Base-by-base conservation (phyloP, 2,888 invertebrate species). In the Thecocarcelia acutangulata region DNA sequence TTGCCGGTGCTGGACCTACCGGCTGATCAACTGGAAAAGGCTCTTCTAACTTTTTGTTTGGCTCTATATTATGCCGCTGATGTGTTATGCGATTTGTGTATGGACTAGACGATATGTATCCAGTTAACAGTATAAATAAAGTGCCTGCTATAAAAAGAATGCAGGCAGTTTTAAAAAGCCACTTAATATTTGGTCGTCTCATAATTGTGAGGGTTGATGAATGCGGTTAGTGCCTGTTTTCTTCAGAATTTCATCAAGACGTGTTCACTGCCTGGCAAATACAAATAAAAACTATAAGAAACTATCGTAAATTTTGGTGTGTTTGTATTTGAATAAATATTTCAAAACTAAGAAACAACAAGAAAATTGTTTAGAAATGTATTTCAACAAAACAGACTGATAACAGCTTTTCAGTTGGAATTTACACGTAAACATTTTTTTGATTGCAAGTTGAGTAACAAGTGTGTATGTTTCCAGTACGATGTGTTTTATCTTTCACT, bases 171-270 rank as follows among this genome's bases (percentile, higher is more conserved):
- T 90, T 90, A 13, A 89, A 69, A 61, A 90, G 83, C 89, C 89
- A 90, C 83, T 90, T 90, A 3, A 88, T 59, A 74, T 89, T 90
- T 15, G 89, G 89, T 21, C 89, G 87, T 59, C 89, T 87, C 90
- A 90, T 90, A 66, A 2, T 84, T 37, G 2, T 17, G 3, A 13
- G 15, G 4, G 1, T 54, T 24, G 13, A 1, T 28, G 17, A 11
- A 17, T 61, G n/a, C n/a, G 28, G 4, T 37, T 42, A 0, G n/a
- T 28, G 24, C n/a, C 28, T n/a, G 64, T 59, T 0, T 58, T 21
- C 46, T 58, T 21, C 44, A 37, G 13, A 50, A 58, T 52, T 28
- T 59, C 75, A 75, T 75, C 44, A 54, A 75, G 13, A 24, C 33
- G 37, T 33, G 61, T 37, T 42, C 19, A 12, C 17, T 50, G 42